A percentile compares a stretch with the other conserved stretches of the same genome.
phyloP scores from a whole-genome alignment of 2,113 vertebrate species.

The Thermophis baileyi region DNA sequence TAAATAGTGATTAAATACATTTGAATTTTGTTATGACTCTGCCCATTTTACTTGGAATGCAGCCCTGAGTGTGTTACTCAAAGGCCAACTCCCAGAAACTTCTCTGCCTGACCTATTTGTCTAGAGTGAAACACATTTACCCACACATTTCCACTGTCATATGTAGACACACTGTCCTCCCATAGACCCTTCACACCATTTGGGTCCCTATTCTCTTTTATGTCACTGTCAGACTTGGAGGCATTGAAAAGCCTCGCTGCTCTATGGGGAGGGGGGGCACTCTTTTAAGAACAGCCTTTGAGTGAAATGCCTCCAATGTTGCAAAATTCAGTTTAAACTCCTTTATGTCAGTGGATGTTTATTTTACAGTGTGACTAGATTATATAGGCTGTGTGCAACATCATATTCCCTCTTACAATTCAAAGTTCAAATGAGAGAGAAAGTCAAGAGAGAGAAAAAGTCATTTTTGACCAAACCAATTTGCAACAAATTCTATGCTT shows the following conservation, averaged over 20 bases:
- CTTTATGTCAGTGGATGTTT: not conserved
- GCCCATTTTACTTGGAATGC: not conserved
- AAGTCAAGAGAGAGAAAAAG: not conserved
- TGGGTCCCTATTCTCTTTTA: not conserved
- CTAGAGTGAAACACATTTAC: not conserved
- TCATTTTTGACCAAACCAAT: slow-evolving; percentile 21
- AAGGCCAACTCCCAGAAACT: not conserved
- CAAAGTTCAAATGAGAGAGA: not conserved
- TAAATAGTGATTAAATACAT: not conserved
- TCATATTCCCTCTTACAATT: not conserved
- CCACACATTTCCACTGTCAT: not conserved
- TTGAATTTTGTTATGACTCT: not conserved
- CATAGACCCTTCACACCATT: not conserved
- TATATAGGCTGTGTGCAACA: not conserved
- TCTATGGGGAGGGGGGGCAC: not conserved
- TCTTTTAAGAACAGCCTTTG: not conserved
- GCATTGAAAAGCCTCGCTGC: not conserved
- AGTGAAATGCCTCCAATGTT: not conserved
- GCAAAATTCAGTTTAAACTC: not conserved
- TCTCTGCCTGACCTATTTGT: not conserved
- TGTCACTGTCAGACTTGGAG: not conserved
- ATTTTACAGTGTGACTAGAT: not conserved
- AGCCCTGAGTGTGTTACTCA: not conserved
- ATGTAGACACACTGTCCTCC: not conserved
- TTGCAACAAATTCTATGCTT: not conserved